Evolutionary conservation across 2,113 vertebrate genomes (phyloP).

Genomic region (Abramis brama): DNA sequence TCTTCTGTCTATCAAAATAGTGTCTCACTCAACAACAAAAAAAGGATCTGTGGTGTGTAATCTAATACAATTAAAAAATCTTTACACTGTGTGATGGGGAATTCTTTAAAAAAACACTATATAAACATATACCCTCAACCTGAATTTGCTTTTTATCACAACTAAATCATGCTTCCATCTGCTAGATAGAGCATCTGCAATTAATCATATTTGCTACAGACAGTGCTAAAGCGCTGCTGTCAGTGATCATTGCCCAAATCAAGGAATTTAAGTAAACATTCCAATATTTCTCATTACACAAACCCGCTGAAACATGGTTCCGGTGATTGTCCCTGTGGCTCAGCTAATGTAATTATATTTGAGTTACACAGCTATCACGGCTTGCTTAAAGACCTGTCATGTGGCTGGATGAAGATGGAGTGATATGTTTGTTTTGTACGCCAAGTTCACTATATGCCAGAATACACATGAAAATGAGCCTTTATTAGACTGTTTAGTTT

Average conservation of each 20-base stretch:
- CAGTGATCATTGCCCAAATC: slow-evolving; percentile 35
- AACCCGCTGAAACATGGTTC: slow-evolving; percentile 15
- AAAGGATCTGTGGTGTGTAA: neutral
- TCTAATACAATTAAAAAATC: neutral
- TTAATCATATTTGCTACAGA: slow-evolving; percentile 33
- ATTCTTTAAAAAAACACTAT: neutral
- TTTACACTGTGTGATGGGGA: neutral
- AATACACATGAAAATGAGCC: neutral
- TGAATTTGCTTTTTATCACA: neutral
- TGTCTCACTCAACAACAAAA: neutral
- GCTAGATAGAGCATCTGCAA: neutral
- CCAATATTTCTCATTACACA: slow-evolving; percentile 34
- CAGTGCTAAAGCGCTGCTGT: slow-evolving; percentile 33
- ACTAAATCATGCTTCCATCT: slow-evolving; percentile 21
- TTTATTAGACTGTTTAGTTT: neutral
- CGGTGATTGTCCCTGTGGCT: slow-evolving; percentile 16
- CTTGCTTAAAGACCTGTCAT: slow-evolving; percentile 31
- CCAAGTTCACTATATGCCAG: neutral
- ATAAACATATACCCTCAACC: neutral
- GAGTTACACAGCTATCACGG: slow-evolving; percentile 19
- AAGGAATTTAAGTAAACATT: slow-evolving; percentile 30
- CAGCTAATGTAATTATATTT: slow-evolving; percentile 30
- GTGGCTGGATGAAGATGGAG: neutral
- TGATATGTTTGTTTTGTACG: neutral
- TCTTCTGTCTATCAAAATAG: neutral